phyloP scores from a whole-genome alignment of 2,888 invertebrate genomes.

The Dilophus febrilis region DNA sequence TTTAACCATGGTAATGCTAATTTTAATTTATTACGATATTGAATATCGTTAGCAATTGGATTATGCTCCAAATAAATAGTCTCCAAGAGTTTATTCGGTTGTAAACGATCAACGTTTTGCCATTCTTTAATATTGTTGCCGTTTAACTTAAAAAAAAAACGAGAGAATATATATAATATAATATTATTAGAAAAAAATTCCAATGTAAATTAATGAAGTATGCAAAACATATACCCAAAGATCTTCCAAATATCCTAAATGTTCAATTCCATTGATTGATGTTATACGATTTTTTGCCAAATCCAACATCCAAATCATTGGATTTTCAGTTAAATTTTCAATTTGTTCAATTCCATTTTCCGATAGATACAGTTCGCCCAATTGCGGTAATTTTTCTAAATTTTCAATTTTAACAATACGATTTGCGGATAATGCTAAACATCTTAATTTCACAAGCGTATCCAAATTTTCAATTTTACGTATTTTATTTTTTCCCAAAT shows the following conservation, averaged over 20 bases:
- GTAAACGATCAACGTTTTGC: constrained; percentile 61
- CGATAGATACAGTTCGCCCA: constrained; percentile 82
- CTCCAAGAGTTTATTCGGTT: constrained; percentile 43
- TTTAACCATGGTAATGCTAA: constrained; percentile 61
- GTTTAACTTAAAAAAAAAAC: constrained; percentile 51
- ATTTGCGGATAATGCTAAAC: constrained; percentile 83
- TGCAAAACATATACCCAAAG: constrained; percentile 62
- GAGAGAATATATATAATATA: constrained; percentile 7
- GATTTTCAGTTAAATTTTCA: constrained; percentile 55
- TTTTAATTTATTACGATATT: constrained; percentile 82
- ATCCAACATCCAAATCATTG: constrained; percentile 68
- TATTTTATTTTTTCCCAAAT: constrained; percentile 91
- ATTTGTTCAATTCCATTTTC: constrained; percentile 77
- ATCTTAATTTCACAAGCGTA: constrained; percentile 49
- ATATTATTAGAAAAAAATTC: constrained; percentile 2
- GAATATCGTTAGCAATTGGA: constrained; percentile 66
- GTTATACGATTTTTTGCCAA: constrained; percentile 75
- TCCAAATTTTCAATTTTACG: constrained; percentile 68
- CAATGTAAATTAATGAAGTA: constrained; percentile 1
- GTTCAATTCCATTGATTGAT: constrained; percentile 56
- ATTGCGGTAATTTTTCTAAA: constrained; percentile 48
- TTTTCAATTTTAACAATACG: constrained; percentile 76
- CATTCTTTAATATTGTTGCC: constrained; percentile 77
- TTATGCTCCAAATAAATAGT: constrained; percentile 93
- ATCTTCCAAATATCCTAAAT: constrained; percentile 69